Evolutionary conservation across 1,140 invertebrate species (phyloP).

Genomic region (Elysia chlorotica): DNA sequence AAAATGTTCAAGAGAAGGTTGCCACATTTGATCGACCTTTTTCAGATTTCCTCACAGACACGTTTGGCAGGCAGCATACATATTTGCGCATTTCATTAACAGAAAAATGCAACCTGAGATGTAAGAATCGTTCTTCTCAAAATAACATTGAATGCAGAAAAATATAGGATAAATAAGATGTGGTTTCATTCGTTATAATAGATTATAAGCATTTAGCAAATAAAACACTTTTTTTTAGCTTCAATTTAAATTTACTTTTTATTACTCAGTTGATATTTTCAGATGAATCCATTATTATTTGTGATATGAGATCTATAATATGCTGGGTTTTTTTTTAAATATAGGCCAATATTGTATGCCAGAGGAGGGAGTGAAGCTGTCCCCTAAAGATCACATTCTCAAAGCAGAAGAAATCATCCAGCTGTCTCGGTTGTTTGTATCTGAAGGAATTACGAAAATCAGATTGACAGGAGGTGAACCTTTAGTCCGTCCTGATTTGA

Average conservation of each 20-base stretch:
- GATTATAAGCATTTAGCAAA: too few species aligned
- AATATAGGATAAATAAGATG: too few species aligned
- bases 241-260: background rate
- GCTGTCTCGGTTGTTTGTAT: conserved; percentile 83
- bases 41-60: conserved; percentile 68
- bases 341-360: conserved; percentile 96
- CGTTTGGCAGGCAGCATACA: conserved; percentile 85
- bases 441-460: conserved; percentile 89
- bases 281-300: background rate
- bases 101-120: conserved; percentile 94
- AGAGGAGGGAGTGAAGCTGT: conserved; percentile 84
- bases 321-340: background rate
- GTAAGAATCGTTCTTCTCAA: too few species aligned
- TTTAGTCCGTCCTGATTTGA: conserved; percentile 84
- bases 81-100: conserved; percentile 95
- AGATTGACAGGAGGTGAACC: conserved; percentile 97
- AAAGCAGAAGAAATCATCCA: conserved; percentile 83
- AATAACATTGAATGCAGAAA: too few species aligned
- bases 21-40: conserved; percentile 29
- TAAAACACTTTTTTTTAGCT: background rate
- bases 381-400: conserved; percentile 73
- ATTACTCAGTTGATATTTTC: background rate
- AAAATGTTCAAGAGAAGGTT: conserved; percentile 3
- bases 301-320: too few species aligned
- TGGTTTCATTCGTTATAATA: too few species aligned